A percentile compares a stretch with the other conserved stretches of the same genome.
Conservation (phyloP, 2,797 vertebrate genomes). For the Myripristis murdjan region DNA sequence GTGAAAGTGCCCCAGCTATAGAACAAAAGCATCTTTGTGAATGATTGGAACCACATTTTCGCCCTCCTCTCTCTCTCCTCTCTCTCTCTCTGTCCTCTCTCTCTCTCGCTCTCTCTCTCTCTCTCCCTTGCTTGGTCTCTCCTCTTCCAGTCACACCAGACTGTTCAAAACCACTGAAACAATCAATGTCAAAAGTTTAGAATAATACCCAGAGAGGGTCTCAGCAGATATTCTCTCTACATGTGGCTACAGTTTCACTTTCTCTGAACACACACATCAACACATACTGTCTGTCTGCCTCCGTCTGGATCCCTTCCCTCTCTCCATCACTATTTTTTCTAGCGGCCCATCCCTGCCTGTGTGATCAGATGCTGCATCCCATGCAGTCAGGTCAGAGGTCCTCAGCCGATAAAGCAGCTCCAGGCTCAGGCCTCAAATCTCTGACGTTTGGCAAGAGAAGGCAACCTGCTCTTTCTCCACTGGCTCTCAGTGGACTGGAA, state of each 20-base stretch:
- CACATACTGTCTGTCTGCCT: conserved; percentile 17
- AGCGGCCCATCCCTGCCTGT: conserved; percentile 33
- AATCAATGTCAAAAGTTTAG: conserved; percentile 79
- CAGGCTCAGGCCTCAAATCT: conserved; percentile 28
- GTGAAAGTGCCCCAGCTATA: conserved; percentile 62
- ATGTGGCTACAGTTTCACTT: conserved; percentile 43
- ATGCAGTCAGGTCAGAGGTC: conserved; percentile 39
- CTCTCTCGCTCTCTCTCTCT: conserved; percentile 41
- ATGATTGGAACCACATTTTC: conserved; percentile 90
- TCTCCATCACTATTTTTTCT: conserved; percentile 37
- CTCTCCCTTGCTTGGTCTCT: not conserved
- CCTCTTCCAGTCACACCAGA: conserved; percentile 46
- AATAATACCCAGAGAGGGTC: conserved; percentile 74
- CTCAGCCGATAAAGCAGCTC: conserved; percentile 33
- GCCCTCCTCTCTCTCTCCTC: conserved; percentile 57
- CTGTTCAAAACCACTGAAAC: conserved; percentile 70
- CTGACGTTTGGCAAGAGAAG: not conserved
- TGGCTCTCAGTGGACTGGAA: conserved; percentile 43
- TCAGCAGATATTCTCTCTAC: conserved; percentile 53
- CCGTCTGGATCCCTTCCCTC: conserved; percentile 29
- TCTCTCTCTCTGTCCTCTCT: conserved; percentile 32
- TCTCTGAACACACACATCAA: conserved; percentile 29
- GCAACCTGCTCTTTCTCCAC: conserved; percentile 52
- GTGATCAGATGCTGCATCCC: conserved; percentile 40
- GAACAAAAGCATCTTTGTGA: conserved; percentile 91